phyloP scores from a whole-genome alignment of 2,113 vertebrate genomes.

The Rhea americana region DNA sequence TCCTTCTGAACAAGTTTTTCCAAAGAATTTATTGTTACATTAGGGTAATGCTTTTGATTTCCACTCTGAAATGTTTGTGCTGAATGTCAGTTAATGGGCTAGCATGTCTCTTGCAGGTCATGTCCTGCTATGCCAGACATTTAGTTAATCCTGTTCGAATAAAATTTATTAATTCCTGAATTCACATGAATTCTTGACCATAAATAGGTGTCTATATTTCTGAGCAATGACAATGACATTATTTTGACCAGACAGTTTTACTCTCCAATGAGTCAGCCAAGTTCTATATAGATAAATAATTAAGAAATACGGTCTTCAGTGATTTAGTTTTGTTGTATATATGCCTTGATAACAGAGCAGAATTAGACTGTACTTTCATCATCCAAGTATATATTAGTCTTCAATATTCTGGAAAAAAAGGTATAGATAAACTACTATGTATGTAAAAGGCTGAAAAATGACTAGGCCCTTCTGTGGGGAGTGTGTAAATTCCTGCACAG shows the following conservation, averaged over 20 bases:
- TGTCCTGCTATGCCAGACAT: background rate
- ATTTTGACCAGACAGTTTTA: background rate
- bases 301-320: background rate
- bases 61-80: background rate
- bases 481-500: background rate
- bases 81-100: background rate
- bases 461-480: background rate
- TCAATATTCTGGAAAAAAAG: background rate
- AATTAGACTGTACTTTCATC: background rate
- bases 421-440: background rate
- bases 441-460: background rate
- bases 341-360: background rate
- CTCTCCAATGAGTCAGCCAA: background rate
- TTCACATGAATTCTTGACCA: background rate
- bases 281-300: background rate
- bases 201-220: background rate
- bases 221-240: background rate
- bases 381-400: background rate
- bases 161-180: background rate
- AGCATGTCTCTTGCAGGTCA: background rate
- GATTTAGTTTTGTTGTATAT: background rate
- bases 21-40: background rate
- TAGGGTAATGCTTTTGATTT: background rate
- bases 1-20: background rate
- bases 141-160: background rate